phyloP scores from a whole-genome alignment of 2,797 vertebrate species.

The Anabacerthia variegaticeps region DNA sequence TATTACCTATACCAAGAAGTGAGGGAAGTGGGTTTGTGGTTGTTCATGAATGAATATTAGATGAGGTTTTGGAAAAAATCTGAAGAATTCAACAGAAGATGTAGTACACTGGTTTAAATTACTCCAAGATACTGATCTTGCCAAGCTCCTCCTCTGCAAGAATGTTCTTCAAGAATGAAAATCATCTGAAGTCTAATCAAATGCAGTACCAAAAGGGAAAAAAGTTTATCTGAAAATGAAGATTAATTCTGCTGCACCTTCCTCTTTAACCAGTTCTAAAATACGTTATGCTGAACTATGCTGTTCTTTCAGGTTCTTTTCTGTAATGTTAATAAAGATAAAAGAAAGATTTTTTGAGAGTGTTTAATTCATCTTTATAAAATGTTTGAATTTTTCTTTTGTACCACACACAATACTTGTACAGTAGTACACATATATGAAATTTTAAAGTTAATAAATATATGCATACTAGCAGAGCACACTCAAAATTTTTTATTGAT shows the following conservation, averaged over 20 bases:
- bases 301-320: not conserved
- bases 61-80: not conserved
- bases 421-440: rapidly evolving
- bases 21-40: not conserved
- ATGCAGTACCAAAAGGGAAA: not conserved
- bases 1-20: not conserved
- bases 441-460: not conserved
- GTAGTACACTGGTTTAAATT: not conserved
- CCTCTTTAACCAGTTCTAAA: not conserved
- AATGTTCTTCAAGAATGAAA: not conserved
- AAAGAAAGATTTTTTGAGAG: not conserved
- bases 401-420: not conserved
- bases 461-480: rapidly evolving
- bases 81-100: not conserved
- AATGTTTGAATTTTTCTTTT: not conserved
- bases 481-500: rapidly evolving
- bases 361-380: not conserved
- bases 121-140: not conserved
- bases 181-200: not conserved
- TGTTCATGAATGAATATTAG: not conserved
- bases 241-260: not conserved
- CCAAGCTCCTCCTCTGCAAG: not conserved
- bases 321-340: not conserved
- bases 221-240: not conserved
- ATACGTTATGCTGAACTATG: not conserved